phyloP scores from a whole-genome alignment of 2,113 vertebrate species.

The Laticauda laticaudata region DNA sequence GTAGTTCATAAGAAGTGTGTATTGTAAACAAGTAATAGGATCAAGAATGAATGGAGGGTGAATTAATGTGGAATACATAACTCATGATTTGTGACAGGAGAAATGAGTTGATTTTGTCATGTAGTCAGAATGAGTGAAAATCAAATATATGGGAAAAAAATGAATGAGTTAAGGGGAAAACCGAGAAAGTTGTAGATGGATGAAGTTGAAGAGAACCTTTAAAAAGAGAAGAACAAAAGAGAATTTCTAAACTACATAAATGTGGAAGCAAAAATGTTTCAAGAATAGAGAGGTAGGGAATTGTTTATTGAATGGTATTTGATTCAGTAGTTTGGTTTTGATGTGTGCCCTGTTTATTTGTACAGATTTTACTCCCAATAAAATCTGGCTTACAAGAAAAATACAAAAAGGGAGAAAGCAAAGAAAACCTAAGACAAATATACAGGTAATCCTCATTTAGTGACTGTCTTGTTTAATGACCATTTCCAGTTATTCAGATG shows the following conservation, averaged over 20 bases:
- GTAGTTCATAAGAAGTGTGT: neutral
- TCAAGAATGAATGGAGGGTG: neutral
- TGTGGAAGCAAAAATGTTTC: neutral
- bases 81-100: neutral
- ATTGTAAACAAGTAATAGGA: neutral
- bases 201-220: neutral
- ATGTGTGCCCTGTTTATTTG: neutral
- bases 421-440: neutral
- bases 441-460: neutral
- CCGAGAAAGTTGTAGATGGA: neutral
- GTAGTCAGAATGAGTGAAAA: neutral
- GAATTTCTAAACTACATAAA: neutral
- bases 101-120: neutral
- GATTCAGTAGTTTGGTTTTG: neutral
- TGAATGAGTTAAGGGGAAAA: neutral
- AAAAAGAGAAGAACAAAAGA: neutral
- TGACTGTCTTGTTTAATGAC: neutral
- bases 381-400: neutral
- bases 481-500: neutral
- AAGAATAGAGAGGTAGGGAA: neutral
- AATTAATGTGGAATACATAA: neutral
- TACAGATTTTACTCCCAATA: neutral
- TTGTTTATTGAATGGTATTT: neutral
- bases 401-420: neutral
- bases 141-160: neutral